A percentile compares a stretch with the other conserved stretches of the same genome.
These are phyloP conservation scores for Calameuta filiformis DNA, from an alignment of 2,888 invertebrate genomes.

Conservation along the genomic window DNA sequence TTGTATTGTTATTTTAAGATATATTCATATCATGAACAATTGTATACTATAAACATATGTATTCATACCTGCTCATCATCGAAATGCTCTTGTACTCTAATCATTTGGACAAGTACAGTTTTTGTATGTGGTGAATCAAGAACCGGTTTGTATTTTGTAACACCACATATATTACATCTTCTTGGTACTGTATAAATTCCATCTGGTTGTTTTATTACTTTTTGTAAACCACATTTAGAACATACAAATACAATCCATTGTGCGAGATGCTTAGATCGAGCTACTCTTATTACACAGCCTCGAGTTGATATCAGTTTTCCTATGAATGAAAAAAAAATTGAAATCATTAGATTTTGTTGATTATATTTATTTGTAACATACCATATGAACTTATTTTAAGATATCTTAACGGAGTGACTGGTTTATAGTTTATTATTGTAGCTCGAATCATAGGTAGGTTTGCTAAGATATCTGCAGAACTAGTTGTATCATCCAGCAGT, in stretches of 20 bases:
- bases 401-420: slow-evolving; percentile 75
- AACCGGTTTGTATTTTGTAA: slow-evolving; percentile 73
- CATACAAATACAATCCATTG: slow-evolving; percentile 85
- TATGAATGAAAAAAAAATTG: slow-evolving; percentile 51
- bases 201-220: slow-evolving; percentile 68
- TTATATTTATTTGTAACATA: slow-evolving; percentile 56
- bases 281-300: slow-evolving; percentile 87
- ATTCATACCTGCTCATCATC: slow-evolving; percentile 73
- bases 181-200: slow-evolving; percentile 73
- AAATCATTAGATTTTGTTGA: slow-evolving; percentile 8
- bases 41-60: slow-evolving; percentile 4
- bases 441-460: slow-evolving; percentile 68
- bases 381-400: slow-evolving; percentile 81
- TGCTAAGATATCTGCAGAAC: slow-evolving; percentile 50
- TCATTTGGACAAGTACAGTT: slow-evolving; percentile 82
- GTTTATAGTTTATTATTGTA: slow-evolving; percentile 74
- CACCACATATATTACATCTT: slow-evolving; percentile 72
- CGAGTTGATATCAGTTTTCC: slow-evolving; percentile 82
- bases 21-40: background rate
- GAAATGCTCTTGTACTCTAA: slow-evolving; percentile 84
- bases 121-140: slow-evolving; percentile 77
- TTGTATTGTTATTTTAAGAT: background rate
- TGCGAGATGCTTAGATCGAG: slow-evolving; percentile 78
- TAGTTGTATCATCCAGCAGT: slow-evolving; percentile 60
- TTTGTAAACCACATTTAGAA: slow-evolving; percentile 70